Evolutionary conservation across 2,113 vertebrate species (phyloP).

Genomic region (Helogale parvula): DNA sequence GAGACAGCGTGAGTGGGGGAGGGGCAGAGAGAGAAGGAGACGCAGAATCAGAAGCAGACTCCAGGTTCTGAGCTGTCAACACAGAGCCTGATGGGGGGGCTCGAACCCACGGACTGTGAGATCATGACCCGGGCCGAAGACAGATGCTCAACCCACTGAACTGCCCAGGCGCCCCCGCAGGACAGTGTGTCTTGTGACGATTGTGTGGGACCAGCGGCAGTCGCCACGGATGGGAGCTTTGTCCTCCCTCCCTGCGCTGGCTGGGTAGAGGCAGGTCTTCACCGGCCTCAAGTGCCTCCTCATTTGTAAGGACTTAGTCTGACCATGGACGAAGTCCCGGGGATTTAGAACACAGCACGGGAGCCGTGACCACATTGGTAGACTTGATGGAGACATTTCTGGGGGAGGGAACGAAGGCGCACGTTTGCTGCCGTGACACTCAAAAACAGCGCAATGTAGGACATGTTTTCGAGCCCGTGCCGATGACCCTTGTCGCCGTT

Average conservation of each 20-base stretch:
- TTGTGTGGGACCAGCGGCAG: accelerated
- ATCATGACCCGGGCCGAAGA: too few relatives aligned
- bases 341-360: background rate
- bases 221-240: accelerated
- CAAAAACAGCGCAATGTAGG: background rate
- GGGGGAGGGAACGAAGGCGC: background rate
- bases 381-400: background rate
- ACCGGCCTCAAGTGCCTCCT: background rate
- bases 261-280: background rate
- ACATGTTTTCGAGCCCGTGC: background rate
- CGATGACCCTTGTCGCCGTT: background rate
- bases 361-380: too few relatives aligned
- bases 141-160: too few relatives aligned
- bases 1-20: too few relatives aligned
- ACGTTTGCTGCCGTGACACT: background rate
- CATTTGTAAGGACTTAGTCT: background rate
- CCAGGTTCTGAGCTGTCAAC: too few relatives aligned
- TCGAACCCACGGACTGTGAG: too few relatives aligned
- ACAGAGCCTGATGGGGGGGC: too few relatives aligned
- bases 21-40: too few relatives aligned
- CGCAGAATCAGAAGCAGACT: too few relatives aligned
- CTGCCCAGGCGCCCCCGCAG: too few relatives aligned
- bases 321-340: background rate
- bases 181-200: background rate
- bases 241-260: too few relatives aligned